Base-by-base conservation (phyloP, 2,113 vertebrate genomes). In the Lophura nycthemera region DNA sequence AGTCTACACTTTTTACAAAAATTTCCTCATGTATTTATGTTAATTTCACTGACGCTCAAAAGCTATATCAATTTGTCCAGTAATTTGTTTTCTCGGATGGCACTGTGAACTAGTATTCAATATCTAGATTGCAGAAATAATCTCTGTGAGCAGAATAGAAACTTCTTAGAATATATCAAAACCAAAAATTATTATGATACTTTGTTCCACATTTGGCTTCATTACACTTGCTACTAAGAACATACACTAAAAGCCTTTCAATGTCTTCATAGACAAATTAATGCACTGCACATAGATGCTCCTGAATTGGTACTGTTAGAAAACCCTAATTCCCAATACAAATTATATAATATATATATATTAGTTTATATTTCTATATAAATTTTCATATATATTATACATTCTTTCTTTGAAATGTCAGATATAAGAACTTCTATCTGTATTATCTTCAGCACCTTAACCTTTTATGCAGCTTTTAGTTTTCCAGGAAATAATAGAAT, bases 141-240 rank as follows among this genome's bases (percentile, higher is more conserved):
- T 47, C 4, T 79, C 22, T 10, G 6, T 83, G 19, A 78, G 8
- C 7, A 61, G 34, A 84, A 82, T 52, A 69, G 29, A 84, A 22
- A n/a, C 40, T 38, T n/a, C 22, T 69, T 82, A 14, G 10, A 32
- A 11, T 60, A 36, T 34, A 74, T 81, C 63, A 74, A 83, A 91
- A 1, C 2, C 2, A 30, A 64, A 73, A 84, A 13, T 15, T 18
- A 1, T 45, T n/a, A 24, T 11, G 6, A 32, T 54, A 4, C 4
- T 79, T 91, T 91, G 13, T 79, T 92, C 32, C 13, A 69, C 64
- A 36, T 42, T 43, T 48, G 11, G 27, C 11, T 71, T 4, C n/a
- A 66, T 1, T 77, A 32, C 10, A 12, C 5, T 36, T 38, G 3
- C 20, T 43, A 40, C 8, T 10, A 74, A 67, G 17, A 67, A 73